Evolutionary conservation across 1,140 invertebrate genomes (phyloP), one percentile per base, ranked within the genome.

Genomic region (Chelonus insularis): DNA sequence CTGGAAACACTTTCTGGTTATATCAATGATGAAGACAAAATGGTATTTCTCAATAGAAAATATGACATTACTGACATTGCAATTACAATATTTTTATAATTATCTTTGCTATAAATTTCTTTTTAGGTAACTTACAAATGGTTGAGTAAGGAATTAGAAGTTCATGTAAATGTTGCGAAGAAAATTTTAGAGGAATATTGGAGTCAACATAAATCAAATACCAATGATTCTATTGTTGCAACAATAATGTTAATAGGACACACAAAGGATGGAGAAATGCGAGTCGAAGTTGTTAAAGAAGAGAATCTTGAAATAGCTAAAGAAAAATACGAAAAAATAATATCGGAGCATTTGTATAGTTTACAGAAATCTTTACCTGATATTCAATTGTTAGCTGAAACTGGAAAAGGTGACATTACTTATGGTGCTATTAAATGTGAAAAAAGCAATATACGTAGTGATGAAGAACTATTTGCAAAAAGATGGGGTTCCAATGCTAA

Each of bases 341-440:
- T 76, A n/a, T 80, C 74, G 0, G 64, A 82, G 57, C 81, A 82
- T 47, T 45, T 82, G 9, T 82, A 82, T 41, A 82, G 81, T 52
- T 48, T 82, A 8, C 80, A 82, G 58, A 82, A 77, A 63, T 45
- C 64, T 11, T 45, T 82, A 9, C 57, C 65, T 2, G 65, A 80
- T 14, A 54, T 80, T 23, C 65, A 77, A 55, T 29, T 75, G 1
- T 68, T 81, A 4, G 73, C 71, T 18, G 63, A 55, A 4, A 37
- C 64, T 29, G 76, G 66, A 8, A 57, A 72, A 48, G 74, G 73
- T 8, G 71, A 80, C 62, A n/a, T 71, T 6, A 68, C 60, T 54
- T 80, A 69, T 12, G 74, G 75, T 34, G 72, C 76, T 0, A 81
- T 82, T 14, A 77, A 76, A 60, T 75, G 72, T 20, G 65, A 74